Percentiles rank a stretch among this genome's conserved stretches.
These are phyloP conservation scores for Napeogenes inachia DNA, from an alignment of 2,888 invertebrate species.

Conservation along the genomic window DNA sequence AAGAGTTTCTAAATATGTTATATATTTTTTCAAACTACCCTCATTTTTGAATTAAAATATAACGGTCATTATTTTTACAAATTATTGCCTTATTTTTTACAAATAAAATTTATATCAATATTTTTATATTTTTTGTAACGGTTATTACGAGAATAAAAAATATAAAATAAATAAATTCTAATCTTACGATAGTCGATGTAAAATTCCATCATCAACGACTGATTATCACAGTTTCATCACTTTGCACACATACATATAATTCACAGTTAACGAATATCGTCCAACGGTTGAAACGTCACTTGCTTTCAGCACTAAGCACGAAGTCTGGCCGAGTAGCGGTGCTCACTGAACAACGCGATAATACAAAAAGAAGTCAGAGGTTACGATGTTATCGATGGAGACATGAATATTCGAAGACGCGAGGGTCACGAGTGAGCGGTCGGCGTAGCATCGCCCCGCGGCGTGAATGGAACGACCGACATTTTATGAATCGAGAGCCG, in stretches of 20 bases:
- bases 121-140: too few relatives aligned
- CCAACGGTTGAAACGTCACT: slow-evolving; percentile 61
- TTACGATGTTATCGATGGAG: slow-evolving; percentile 75
- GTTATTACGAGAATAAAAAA: slow-evolving; percentile 11
- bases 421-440: slow-evolving; percentile 76
- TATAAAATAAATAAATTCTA: slow-evolving; percentile 45
- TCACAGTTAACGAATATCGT: slow-evolving; percentile 56
- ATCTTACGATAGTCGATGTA: slow-evolving; percentile 66
- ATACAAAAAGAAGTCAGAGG: slow-evolving; percentile 75
- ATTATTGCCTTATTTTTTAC: neutral
- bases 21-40: neutral
- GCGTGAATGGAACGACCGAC: slow-evolving; percentile 75
- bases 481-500: slow-evolving; percentile 75
- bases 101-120: neutral
- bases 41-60: neutral
- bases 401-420: slow-evolving; percentile 77
- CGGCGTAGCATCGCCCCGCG: slow-evolving; percentile 67
- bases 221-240: slow-evolving; percentile 65
- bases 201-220: slow-evolving; percentile 62
- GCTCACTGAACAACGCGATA: slow-evolving; percentile 72
- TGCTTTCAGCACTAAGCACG: slow-evolving; percentile 66
- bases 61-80: slow-evolving; percentile 8
- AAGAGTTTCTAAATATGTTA: slow-evolving; percentile 1
- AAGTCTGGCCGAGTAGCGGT: slow-evolving; percentile 60
- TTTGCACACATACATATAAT: slow-evolving; percentile 55